phyloP scores from a whole-genome alignment of 2,888 invertebrate genomes.

The Phoronis australis region DNA sequence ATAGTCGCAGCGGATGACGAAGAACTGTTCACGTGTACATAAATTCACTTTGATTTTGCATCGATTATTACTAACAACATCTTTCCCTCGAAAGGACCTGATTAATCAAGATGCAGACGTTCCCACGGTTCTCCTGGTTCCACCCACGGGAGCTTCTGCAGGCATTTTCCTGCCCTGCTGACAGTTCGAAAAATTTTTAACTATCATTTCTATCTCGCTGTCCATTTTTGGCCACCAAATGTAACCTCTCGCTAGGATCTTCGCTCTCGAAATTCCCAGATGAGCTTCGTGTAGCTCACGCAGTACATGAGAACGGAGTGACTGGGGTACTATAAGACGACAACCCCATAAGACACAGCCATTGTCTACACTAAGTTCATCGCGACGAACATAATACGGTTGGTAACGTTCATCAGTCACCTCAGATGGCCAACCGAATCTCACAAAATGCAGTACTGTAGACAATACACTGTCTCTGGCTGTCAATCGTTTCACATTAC shows the following conservation, averaged over 20 bases:
- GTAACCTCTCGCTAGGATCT: conserved; percentile 4
- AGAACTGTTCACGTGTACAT: conserved; percentile 5
- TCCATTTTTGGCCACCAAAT: conserved; percentile 13
- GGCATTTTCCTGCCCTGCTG: conserved; percentile 10
- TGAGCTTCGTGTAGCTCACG: conserved; percentile 16
- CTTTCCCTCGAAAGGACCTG: conserved; percentile 12
- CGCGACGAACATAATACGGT: too few species aligned
- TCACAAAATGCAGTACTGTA: too few species aligned
- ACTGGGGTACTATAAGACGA: conserved; percentile 21
- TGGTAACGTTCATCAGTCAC: too few species aligned
- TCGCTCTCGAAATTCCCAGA: conserved; percentile 7
- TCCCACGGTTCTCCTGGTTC: conserved; percentile 17
- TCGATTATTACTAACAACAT: too few species aligned
- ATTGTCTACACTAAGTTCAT: too few species aligned
- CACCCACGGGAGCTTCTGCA: conserved; percentile 15
- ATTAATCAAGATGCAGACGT: conserved; percentile 20
- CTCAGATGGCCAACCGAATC: too few species aligned
- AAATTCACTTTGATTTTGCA: too few species aligned
- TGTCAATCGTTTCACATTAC: too few species aligned
- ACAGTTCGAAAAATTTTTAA: conserved; percentile 5
- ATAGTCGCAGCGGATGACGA: too few species aligned
- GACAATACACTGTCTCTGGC: too few species aligned
- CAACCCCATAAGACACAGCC: conserved; percentile 19
- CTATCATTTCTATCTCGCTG: neutral
- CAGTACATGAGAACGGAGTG: conserved; percentile 15